Evolutionary conservation across 2,113 vertebrate species (phyloP), one percentile per base, ranked within the genome.

Genomic region (Drymodes brunneopygia): DNA sequence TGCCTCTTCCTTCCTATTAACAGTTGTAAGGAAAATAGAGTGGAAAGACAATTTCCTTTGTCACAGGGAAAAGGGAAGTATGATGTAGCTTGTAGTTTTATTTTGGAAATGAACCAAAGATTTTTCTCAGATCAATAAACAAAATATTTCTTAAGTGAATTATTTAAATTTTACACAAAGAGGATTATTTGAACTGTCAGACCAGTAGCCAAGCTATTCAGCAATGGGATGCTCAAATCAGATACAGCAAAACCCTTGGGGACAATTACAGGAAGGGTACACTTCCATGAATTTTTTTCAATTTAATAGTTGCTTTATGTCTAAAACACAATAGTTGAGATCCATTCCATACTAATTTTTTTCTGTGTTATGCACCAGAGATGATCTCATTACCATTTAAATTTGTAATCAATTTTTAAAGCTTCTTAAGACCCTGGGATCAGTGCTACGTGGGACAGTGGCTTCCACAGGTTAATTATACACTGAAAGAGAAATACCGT

Each of bases 361-460:
- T 88, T 58, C 48, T 35, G 11, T 88, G 35, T 66, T 92, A 78
- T 38, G 51, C 80, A 90, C 31, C 48, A 69, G 86, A 86, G 88
- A 73, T 54, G 60, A 83, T 81, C 60, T 93, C 70, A 88, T 88
- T 90, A 73, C 33, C 29, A 77, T 83, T 93, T 90, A 92, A 66
- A 93, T 93, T 93, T 92, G 90, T 94, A 92, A 95, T 90, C 12
- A 88, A 47, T 81, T 93, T 87, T 74, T 88, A 62, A 94, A 94
- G 79, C 92, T 88, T 90, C 69, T 51, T 93, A 90, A 90, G 71
- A 88, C 79, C 50, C 56, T 78, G 72, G 82, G 64, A 90, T 95
- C 88, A 92, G 64, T 35, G 42, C 11, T 88, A 31, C 4, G 5
- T 86, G 88, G 88, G 74, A 90, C 86, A 83, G 36, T 38, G 86